phyloP scores from a whole-genome alignment of 1,140 invertebrate species.

The Caenorhabditis remanei region DNA sequence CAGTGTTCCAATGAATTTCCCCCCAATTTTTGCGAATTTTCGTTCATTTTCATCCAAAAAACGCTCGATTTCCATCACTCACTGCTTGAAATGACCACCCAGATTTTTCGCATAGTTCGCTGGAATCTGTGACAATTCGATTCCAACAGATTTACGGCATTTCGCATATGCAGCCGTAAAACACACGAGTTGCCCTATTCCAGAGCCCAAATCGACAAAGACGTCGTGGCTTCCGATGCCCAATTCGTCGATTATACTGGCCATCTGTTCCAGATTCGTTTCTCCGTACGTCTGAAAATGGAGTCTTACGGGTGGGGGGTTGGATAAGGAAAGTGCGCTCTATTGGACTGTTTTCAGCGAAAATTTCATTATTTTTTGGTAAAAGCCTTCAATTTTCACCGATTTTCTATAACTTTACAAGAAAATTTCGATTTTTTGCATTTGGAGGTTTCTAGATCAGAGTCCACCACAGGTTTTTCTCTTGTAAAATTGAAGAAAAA shows the following conservation, averaged over 20 bases:
- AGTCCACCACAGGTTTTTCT: too few species aligned
- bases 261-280: conserved; percentile 54
- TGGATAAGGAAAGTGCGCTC: too few species aligned
- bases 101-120: conserved; percentile 71
- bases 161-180: conserved; percentile 40
- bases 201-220: conserved; percentile 61
- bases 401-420: too few species aligned
- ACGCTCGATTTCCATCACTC: neutral
- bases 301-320: too few species aligned
- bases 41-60: neutral
- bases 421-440: too few species aligned
- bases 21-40: too few species aligned
- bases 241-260: conserved; percentile 58
- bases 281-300: conserved; percentile 61
- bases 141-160: conserved; percentile 71
- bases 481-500: too few species aligned
- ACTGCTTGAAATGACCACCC: conserved; percentile 42
- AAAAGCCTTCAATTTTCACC: too few species aligned
- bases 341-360: too few species aligned
- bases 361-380: too few species aligned
- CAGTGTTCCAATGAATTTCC: too few species aligned
- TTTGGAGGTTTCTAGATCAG: too few species aligned
- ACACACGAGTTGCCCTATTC: conserved; percentile 59
- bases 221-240: conserved; percentile 40
- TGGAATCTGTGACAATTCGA: conserved; percentile 73